Conservation (phyloP, 2,888 invertebrate species). For the Camptogramma bilineatum region DNA sequence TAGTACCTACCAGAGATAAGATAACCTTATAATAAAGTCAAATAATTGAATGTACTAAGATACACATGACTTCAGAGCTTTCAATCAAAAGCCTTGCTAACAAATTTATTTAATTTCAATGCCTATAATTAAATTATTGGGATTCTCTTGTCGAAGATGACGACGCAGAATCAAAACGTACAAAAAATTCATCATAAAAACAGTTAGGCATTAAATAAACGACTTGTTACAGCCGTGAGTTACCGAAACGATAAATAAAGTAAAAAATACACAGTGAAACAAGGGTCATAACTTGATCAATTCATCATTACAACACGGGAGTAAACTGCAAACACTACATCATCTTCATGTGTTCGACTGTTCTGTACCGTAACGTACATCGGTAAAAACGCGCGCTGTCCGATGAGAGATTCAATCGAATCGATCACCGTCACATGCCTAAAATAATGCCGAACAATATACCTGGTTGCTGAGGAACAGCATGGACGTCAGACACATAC, state of each 20-base stretch:
- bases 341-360: slow-evolving; percentile 58
- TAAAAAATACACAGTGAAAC: slow-evolving; percentile 57
- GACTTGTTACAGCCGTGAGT: slow-evolving; percentile 45
- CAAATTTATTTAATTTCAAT: slow-evolving; percentile 18
- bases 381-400: slow-evolving; percentile 74
- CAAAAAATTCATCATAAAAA: slow-evolving; percentile 41
- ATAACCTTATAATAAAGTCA: too few relatives aligned
- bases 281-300: slow-evolving; percentile 63
- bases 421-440: slow-evolving; percentile 82
- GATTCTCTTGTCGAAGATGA: slow-evolving; percentile 29
- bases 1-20: too few relatives aligned
- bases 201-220: slow-evolving; percentile 43
- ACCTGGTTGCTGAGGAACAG: background rate
- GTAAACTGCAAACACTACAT: slow-evolving; percentile 70
- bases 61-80: slow-evolving; percentile 1
- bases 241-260: slow-evolving; percentile 57
- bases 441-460: slow-evolving; percentile 67
- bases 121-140: slow-evolving; percentile 20
- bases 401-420: slow-evolving; percentile 74
- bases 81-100: slow-evolving; percentile 17
- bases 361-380: slow-evolving; percentile 45
- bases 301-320: slow-evolving; percentile 69
- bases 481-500: background rate
- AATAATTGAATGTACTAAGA: slow-evolving; percentile 17
- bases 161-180: slow-evolving; percentile 33